Evolutionary conservation across 2,113 vertebrate genomes (phyloP).

Genomic region (Sceloporus tristichus): DNA sequence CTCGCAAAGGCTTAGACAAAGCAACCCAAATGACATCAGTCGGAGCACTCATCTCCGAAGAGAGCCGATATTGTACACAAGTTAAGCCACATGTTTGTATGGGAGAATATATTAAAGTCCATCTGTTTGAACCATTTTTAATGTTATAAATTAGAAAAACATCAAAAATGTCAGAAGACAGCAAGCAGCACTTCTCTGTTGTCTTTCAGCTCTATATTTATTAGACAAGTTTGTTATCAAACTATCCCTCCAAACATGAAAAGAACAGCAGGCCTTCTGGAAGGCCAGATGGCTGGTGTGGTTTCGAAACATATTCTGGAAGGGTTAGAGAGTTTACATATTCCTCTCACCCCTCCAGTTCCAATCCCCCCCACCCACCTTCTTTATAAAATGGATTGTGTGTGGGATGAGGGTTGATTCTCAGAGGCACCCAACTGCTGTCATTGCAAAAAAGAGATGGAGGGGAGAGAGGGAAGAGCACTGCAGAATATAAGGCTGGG

Average conservation of each 20-base stretch:
- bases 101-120: slow-evolving; percentile 81
- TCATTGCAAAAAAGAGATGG: background rate
- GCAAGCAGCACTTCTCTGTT: slow-evolving; percentile 74
- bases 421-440: slow-evolving; percentile 42
- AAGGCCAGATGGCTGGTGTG: slow-evolving; percentile 82
- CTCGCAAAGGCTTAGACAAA: slow-evolving; percentile 39
- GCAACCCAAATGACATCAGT: slow-evolving; percentile 57
- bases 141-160: slow-evolving; percentile 82
- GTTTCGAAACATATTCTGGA: slow-evolving; percentile 70
- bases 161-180: slow-evolving; percentile 77
- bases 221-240: slow-evolving; percentile 84
- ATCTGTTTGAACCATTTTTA: slow-evolving; percentile 85
- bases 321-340: slow-evolving; percentile 67
- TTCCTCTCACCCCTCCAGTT: slow-evolving; percentile 28
- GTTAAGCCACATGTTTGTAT: slow-evolving; percentile 79
- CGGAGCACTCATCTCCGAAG: slow-evolving; percentile 69
- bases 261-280: slow-evolving; percentile 84
- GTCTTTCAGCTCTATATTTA: slow-evolving; percentile 80
- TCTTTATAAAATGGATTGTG: slow-evolving; percentile 58
- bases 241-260: slow-evolving; percentile 82
- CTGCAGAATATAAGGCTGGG: slow-evolving; percentile 15
- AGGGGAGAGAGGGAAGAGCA: slow-evolving; percentile 18
- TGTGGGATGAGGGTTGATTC: slow-evolving; percentile 53
- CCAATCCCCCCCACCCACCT: background rate
- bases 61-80: slow-evolving; percentile 72